Conservation (phyloP, 2,113 vertebrate genomes). For the Campylomormyrus tamandua region DNA sequence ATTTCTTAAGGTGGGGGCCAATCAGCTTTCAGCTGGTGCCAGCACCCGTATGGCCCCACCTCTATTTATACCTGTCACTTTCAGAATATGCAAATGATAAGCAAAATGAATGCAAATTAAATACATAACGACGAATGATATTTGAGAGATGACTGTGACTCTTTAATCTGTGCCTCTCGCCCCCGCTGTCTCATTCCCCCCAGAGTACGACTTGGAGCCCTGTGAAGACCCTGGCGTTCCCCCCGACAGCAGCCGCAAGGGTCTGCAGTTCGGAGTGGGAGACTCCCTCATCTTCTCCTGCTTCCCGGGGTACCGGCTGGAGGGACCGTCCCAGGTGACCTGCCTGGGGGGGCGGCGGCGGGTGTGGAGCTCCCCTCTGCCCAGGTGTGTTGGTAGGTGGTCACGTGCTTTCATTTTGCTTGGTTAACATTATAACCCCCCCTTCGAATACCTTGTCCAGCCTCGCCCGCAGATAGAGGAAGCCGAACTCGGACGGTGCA, state of each 20-base stretch:
- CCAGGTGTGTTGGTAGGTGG: slow-evolving; percentile 99
- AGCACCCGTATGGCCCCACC: neutral
- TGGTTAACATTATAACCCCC: slow-evolving; percentile 43
- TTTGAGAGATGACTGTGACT: neutral
- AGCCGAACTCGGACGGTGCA: neutral
- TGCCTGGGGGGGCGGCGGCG: slow-evolving; percentile 96
- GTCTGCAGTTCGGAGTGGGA: slow-evolving; percentile 85
- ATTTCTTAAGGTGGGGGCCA: neutral
- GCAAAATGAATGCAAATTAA: neutral
- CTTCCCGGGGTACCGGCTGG: slow-evolving; percentile 95
- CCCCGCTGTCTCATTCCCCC: neutral
- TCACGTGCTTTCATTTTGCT: slow-evolving; percentile 91
- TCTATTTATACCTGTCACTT: neutral
- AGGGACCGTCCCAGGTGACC: slow-evolving; percentile 81
- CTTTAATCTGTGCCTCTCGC: neutral
- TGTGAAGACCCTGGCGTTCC: slow-evolving; percentile 92
- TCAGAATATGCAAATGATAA: neutral
- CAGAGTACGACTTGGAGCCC: slow-evolving; percentile 92
- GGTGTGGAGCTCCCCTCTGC: slow-evolving; percentile 98
- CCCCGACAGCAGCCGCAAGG: slow-evolving; percentile 85
- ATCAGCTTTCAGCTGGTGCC: neutral
- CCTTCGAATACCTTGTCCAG: neutral
- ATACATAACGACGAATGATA: neutral
- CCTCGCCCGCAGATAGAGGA: neutral
- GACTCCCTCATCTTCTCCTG: slow-evolving; percentile 88